A percentile compares a stretch with the other conserved stretches of the same genome.
Evolutionary conservation across 2,888 invertebrate genomes (phyloP).

Genomic region (Ophraella communa): DNA sequence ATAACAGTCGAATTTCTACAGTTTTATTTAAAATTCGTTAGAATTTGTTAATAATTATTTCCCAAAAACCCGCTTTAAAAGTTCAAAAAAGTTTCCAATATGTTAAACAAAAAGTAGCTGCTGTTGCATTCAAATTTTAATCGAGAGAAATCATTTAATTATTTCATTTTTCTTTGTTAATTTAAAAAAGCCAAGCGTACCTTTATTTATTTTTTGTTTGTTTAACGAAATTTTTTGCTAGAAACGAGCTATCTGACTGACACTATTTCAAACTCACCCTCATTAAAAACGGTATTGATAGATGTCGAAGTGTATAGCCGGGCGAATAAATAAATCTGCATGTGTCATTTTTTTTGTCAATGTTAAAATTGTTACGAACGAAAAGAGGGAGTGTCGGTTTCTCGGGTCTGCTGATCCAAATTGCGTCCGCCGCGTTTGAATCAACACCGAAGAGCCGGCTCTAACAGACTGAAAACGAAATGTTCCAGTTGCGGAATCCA

Average conservation of each 20-base stretch:
- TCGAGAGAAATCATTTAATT: no score
- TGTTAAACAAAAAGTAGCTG: no score
- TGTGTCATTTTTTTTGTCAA: constrained; percentile 15
- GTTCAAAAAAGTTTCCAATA: neutral
- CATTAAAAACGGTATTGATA: constrained; percentile 5
- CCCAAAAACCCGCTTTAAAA: no score
- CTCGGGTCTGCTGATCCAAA: constrained; percentile 15
- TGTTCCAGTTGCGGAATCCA: constrained; percentile 50
- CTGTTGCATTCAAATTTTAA: no score
- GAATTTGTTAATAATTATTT: no score
- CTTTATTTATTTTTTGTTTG: neutral
- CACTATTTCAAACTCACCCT: constrained; percentile 19
- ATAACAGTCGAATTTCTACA: no score
- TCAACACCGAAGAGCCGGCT: constrained; percentile 42
- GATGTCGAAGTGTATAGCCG: neutral
- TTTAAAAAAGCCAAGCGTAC: neutral
- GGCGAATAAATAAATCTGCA: neutral
- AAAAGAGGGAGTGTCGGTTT: constrained; percentile 46
- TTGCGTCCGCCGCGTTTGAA: constrained; percentile 37
- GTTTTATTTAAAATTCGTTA: no score
- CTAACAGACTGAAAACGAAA: constrained; percentile 29
- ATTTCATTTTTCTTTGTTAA: no score
- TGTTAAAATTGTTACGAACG: neutral
- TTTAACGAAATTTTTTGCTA: neutral
- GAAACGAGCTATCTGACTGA: constrained; percentile 4